These are phyloP conservation scores for Panopea generosa DNA, from an alignment of 2,888 invertebrate species.

Conservation along the genomic window DNA sequence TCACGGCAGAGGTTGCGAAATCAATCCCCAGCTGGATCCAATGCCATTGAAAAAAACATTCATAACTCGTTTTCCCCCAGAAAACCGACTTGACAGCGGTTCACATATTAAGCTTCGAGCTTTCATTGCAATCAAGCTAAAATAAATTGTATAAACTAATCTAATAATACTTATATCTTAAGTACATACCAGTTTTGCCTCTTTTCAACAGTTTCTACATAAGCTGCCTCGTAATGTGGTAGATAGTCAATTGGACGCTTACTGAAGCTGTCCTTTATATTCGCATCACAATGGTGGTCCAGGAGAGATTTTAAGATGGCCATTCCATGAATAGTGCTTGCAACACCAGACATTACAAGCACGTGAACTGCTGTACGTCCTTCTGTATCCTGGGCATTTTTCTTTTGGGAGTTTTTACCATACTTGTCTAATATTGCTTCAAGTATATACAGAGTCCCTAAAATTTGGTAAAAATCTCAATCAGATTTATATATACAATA, in stretches of 20 bases:
- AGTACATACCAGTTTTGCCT: slow-evolving; percentile 47
- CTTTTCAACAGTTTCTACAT: slow-evolving; percentile 37
- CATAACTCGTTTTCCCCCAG: too few species aligned
- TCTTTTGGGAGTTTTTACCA: neutral
- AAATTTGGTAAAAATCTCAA: too few species aligned
- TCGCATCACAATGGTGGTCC: slow-evolving; percentile 52
- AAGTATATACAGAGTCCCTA: neutral
- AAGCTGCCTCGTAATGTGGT: slow-evolving; percentile 41
- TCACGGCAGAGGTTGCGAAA: too few species aligned
- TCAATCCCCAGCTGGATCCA: too few species aligned
- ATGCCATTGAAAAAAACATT: too few species aligned
- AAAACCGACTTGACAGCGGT: too few species aligned
- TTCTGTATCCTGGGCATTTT: slow-evolving; percentile 46
- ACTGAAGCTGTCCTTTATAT: slow-evolving; percentile 43
- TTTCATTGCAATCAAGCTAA: too few species aligned
- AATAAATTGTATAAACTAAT: too few species aligned
- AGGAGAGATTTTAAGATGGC: slow-evolving; percentile 49
- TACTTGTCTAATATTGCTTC: neutral
- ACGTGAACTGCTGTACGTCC: slow-evolving; percentile 60
- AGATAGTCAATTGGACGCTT: slow-evolving; percentile 64
- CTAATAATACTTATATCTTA: too few species aligned
- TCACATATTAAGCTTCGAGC: too few species aligned
- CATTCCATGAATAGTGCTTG: slow-evolving; percentile 48
- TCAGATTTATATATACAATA: too few species aligned
- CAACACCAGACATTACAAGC: slow-evolving; percentile 56